Evolutionary conservation across 2,113 vertebrate genomes (phyloP), one percentile per base, ranked within the genome.

Genomic region (Nematolebias whitei): DNA sequence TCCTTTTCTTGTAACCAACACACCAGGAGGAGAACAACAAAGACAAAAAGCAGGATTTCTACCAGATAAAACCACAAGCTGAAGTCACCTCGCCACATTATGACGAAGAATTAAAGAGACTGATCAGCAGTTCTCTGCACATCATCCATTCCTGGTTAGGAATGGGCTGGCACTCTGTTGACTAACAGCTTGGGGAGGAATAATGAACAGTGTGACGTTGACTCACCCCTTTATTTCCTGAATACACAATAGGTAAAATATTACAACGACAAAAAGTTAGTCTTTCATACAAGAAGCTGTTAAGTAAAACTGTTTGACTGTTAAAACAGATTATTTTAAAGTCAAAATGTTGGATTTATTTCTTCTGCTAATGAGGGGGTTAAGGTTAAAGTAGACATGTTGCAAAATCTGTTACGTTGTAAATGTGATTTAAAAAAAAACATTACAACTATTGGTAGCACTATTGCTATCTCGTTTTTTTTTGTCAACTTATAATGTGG

Each of bases 1-100:
- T 78, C 90, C 62, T 86, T 90, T 52, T 56, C 74, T 60, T 67
- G 90, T 22, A 91, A 14, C 63, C 85, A 90, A 78, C 84, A 84
- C 0, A 79, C 50, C 0, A 93, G 1, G 0, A 95, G 43, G 15
- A 95, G 80, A 60, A 94, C 65, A 1, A 71, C 22, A 0, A 87
- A 0, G 3, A 83, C 19, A 5, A 91, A 83, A 50, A 95, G 3
- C 4, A 95, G 68, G 0, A 90, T 10, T 8, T 63, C 83, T 59
- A 71, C 85, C 18, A 85, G 29, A 32, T 82, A 78, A 23, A 92
- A 24, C 26, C 15, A 49, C 0, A 85, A 56, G 68, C 86, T 82
- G 23, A 90, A 26, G 29, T 66, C 41, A 10, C 15, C n/a, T 18
- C 63, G 60, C 78, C 43, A 79, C 90, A 93, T 92, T 19, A 40